A percentile compares a stretch with the other conserved stretches of the same genome.
These are phyloP conservation scores for Bombycilla garrulus DNA, from an alignment of 2,113 vertebrate species.

Conservation along the genomic window DNA sequence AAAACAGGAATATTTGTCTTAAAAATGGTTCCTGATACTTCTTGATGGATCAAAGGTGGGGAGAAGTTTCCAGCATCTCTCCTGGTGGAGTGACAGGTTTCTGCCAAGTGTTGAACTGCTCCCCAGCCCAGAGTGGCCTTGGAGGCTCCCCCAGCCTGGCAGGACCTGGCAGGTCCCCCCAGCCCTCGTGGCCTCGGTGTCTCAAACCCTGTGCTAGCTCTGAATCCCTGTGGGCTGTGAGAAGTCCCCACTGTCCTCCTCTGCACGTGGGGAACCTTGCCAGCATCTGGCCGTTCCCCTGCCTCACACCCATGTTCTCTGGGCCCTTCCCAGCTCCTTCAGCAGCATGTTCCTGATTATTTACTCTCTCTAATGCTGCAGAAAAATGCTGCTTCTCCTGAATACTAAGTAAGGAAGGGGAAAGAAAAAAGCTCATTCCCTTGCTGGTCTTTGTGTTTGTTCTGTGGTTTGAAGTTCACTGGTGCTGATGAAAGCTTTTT, in stretches of 20 bases:
- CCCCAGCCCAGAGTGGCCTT: neutral
- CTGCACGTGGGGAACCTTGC: neutral
- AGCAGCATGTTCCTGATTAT: slow-evolving; percentile 14
- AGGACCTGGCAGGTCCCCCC: neutral
- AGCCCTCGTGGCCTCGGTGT: neutral
- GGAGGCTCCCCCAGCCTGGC: neutral
- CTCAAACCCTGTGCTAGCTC: neutral
- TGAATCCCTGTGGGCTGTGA: neutral
- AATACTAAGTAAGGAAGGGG: neutral
- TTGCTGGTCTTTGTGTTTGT: neutral
- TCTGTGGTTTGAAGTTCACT: neutral
- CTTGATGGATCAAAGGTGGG: neutral
- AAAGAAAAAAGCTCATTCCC: neutral
- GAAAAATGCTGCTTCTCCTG: slow-evolving; percentile 20
- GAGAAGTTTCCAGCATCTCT: neutral
- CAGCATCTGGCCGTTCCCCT: neutral
- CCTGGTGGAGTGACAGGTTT: neutral
- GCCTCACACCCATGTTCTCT: slow-evolving; percentile 8
- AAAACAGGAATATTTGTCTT: neutral
- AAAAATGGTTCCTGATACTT: neutral
- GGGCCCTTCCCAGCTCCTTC: neutral
- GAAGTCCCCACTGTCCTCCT: neutral
- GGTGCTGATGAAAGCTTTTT: neutral
- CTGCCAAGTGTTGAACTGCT: neutral
- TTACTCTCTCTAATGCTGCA: slow-evolving; percentile 7